These are phyloP conservation scores for Neosilurus mollespiculum DNA, from an alignment of 2,797 vertebrate species.

Conservation along the genomic window DNA sequence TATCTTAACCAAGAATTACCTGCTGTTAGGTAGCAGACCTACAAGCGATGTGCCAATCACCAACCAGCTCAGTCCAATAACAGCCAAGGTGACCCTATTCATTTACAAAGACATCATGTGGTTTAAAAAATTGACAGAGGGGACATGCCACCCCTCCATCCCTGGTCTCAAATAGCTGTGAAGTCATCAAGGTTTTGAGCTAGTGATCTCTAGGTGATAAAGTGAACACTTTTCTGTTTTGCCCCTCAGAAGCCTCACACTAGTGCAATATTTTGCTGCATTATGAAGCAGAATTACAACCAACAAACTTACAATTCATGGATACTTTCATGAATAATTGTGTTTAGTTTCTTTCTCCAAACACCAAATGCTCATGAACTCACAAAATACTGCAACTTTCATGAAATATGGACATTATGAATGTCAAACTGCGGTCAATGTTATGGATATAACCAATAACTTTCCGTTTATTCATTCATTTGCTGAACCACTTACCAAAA, in stretches of 20 bases:
- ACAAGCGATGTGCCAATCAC: slow-evolving; percentile 83
- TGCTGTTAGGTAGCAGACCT: slow-evolving; percentile 84
- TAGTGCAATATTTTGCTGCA: not conserved
- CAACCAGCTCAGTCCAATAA: slow-evolving; percentile 86
- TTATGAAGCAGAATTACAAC: not conserved
- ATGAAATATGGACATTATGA: not conserved
- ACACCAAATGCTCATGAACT: not conserved
- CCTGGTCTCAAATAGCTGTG: too few species aligned
- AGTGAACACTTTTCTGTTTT: too few species aligned
- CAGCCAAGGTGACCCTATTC: slow-evolving; percentile 81
- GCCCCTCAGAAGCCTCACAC: too few species aligned
- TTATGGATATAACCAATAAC: not conserved
- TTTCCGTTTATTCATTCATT: too few species aligned
- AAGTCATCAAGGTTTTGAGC: too few species aligned
- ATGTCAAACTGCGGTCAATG: not conserved
- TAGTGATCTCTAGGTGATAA: too few species aligned
- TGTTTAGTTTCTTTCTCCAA: not conserved
- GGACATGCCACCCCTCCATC: too few species aligned
- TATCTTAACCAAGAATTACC: slow-evolving; percentile 68
- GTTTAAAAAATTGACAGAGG: not conserved
- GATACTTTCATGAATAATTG: not conserved
- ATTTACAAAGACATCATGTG: not conserved
- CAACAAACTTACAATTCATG: too few species aligned
- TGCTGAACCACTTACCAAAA: too few species aligned
- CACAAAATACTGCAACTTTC: not conserved